Percentiles rank a stretch among this genome's conserved stretches.
Evolutionary conservation across 2,797 vertebrate species (phyloP).

Genomic region (Macropodus opercularis): DNA sequence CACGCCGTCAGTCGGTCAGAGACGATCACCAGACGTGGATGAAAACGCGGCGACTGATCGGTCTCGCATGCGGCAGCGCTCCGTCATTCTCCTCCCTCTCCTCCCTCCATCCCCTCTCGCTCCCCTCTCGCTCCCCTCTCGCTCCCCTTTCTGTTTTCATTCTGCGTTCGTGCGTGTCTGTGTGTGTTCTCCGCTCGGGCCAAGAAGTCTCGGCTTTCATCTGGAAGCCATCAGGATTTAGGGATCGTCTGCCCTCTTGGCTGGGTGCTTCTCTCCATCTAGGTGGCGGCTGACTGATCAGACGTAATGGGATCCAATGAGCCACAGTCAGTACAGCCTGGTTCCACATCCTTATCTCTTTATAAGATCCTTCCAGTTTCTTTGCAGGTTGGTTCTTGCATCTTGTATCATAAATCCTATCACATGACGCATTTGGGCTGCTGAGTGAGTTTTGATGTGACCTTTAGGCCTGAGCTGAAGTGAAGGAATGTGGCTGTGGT

Average conservation of each 20-base stretch:
- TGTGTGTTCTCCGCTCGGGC: slow-evolving; percentile 40
- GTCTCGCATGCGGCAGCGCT: slow-evolving; percentile 5
- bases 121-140: slow-evolving; percentile 10
- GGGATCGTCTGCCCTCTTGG: slow-evolving; percentile 51
- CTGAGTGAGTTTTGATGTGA: background rate
- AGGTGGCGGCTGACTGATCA: slow-evolving; percentile 12
- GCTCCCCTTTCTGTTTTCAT: slow-evolving; percentile 5
- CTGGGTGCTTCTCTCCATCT: slow-evolving; percentile 24
- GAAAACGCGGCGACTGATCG: slow-evolving; percentile 11
- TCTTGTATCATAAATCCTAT: background rate
- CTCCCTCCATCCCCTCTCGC: slow-evolving; percentile 23
- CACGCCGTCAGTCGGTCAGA: slow-evolving; percentile 3
- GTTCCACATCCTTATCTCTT: background rate
- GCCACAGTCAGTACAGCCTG: background rate
- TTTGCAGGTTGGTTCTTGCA: background rate
- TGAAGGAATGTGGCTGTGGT: background rate
- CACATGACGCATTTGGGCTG: background rate
- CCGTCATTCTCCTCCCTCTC: slow-evolving; percentile 31
- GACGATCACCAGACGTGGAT: slow-evolving; percentile 15
- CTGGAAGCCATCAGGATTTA: slow-evolving; percentile 78
- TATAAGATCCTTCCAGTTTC: background rate
- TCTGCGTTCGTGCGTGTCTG: slow-evolving; percentile 25
- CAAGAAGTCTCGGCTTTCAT: slow-evolving; percentile 68
- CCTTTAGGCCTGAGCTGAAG: too few species aligned
- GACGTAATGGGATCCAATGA: slow-evolving; percentile 1